Percentiles rank a stretch among this genome's conserved stretches.
These are phyloP conservation scores for Atta colombica DNA, from an alignment of 1,140 invertebrate species.

Conservation along the genomic window DNA sequence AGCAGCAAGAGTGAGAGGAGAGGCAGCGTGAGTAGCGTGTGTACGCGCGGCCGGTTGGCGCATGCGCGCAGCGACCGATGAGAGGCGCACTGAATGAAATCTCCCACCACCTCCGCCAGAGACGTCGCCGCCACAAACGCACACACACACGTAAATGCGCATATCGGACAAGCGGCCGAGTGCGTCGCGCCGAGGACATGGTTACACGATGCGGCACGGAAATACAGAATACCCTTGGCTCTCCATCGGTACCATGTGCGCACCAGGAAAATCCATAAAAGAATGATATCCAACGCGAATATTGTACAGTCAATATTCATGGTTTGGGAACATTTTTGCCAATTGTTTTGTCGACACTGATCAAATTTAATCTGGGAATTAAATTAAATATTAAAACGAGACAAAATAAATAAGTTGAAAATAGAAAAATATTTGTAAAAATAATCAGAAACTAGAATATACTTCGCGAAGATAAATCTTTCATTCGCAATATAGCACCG, in stretches of 20 bases:
- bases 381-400: background rate
- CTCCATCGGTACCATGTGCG: background rate
- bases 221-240: conserved; percentile 15
- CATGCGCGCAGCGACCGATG: conserved; percentile 76
- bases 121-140: conserved; percentile 59
- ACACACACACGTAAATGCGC: conserved; percentile 31
- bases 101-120: conserved; percentile 76
- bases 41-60: conserved; percentile 81
- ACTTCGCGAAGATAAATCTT: conserved; percentile 15
- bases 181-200: conserved; percentile 43
- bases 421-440: background rate
- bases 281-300: background rate
- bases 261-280: background rate
- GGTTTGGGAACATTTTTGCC: background rate
- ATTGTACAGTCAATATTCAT: too few relatives aligned
- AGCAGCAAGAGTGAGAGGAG: conserved; percentile 51
- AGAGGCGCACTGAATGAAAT: conserved; percentile 84
- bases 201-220: conserved; percentile 70
- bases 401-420: background rate
- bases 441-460: background rate
- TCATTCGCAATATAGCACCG: conserved; percentile 25
- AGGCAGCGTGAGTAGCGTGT: conserved; percentile 84
- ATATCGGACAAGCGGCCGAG: conserved; percentile 39
- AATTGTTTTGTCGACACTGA: background rate
- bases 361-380: background rate